Conservation (phyloP, 2,113 vertebrate species). For the Laticauda laticaudata region DNA sequence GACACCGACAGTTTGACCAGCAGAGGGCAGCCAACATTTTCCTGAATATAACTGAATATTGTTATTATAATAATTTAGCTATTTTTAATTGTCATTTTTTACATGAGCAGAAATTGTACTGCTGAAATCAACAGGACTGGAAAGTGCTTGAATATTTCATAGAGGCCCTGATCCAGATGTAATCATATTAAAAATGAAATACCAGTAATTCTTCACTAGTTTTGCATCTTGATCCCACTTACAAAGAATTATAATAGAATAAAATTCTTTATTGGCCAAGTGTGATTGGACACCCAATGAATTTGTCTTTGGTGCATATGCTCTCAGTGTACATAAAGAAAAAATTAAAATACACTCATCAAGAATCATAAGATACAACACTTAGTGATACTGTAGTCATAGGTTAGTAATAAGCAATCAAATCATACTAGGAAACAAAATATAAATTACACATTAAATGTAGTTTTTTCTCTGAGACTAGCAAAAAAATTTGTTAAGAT, state of each 20-base stretch:
- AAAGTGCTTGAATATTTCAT: background rate
- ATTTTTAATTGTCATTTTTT: background rate
- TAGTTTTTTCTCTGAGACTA: background rate
- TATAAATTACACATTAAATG: background rate
- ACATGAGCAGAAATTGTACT: background rate
- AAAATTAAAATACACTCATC: too few relatives aligned
- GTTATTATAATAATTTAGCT: background rate
- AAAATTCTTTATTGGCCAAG: too few relatives aligned
- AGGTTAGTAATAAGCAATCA: too few relatives aligned
- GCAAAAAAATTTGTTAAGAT: background rate
- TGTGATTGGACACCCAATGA: too few relatives aligned
- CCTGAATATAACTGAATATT: background rate
- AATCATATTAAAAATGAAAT: background rate
- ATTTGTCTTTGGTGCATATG: too few relatives aligned
- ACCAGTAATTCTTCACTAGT: background rate
- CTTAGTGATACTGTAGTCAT: too few relatives aligned
- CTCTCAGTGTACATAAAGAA: too few relatives aligned
- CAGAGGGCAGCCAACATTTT: constrained; percentile 7
- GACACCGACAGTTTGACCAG: background rate
- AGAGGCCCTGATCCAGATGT: background rate
- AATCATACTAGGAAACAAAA: too few relatives aligned
- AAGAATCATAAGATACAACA: too few relatives aligned
- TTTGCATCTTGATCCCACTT: background rate
- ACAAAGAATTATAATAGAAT: background rate
- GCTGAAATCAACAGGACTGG: background rate